Base-by-base conservation (phyloP, 2,888 invertebrate genomes). In the Galerucella pusilla region DNA sequence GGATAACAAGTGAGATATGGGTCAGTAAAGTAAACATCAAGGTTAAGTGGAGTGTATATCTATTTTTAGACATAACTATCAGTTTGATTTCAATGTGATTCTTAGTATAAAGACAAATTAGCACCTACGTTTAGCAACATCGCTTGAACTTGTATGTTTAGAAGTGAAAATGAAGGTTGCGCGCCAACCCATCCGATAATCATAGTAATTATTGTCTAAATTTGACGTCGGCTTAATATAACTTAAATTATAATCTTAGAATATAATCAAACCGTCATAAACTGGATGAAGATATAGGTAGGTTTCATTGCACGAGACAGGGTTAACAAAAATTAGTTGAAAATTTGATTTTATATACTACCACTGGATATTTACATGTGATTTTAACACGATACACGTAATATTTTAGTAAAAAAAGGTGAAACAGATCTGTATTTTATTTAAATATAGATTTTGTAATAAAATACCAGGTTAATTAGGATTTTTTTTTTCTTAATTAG, bases 201-300 rank as follows among this genome's bases (percentile, higher is more conserved):
- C 52, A 74, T 74, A 61, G 70, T 69, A 74, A 74, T 74, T 54
- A 54, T 70, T 54, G 54, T 70, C 60, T 69, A 60, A 70, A 70
- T 70, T 66, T 67, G 70, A 74, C 61, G 70, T 70, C 61, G 66
- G 61, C 42, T 66, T 68, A 61, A 61, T 61, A 66, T 57, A 59
- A 63, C 14, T 49, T 65, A 46, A 70, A 74, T 70, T 66, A 67
- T 4, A 25, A 25, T 59, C 74, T 72, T 49, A 45, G 59, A 57
- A 68, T 68, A 42, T 70, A 54, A 70, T 70, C 60, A 54, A 70
- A 16, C 6, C 20, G 63, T 70, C 64, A 54, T 54, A 64, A 35
- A 52, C 11, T 64, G 35, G 49, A 70, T 70, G 52, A 42, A 70
- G 61, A 69, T 49, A 35, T 35, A n/a, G n/a, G 35, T 35, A 3